Conservation (phyloP, 2,888 invertebrate species). For the Adelphocoris suturalis region DNA sequence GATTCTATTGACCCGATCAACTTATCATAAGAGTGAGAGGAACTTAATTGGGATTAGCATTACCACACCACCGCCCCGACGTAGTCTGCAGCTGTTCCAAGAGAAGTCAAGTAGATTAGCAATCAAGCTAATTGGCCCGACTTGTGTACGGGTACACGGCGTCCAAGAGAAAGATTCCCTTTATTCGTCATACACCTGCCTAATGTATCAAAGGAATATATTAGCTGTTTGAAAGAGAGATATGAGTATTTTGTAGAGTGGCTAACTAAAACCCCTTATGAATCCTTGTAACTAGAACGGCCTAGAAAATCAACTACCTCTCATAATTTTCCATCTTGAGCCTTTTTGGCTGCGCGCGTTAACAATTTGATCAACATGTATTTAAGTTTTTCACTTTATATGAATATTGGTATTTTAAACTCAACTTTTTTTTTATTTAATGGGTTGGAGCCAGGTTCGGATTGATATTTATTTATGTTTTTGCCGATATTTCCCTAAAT, state of each 20-base stretch:
- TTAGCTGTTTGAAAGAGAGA: neutral
- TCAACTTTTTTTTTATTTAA: no score
- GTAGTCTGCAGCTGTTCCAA: neutral
- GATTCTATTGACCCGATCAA: neutral
- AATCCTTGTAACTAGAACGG: neutral
- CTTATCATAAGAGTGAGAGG: neutral
- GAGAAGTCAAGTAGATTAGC: constrained; percentile 17
- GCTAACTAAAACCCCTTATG: neutral
- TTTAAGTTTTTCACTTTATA: no score
- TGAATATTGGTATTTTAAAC: no score
- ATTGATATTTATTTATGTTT: no score
- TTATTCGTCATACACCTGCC: neutral
- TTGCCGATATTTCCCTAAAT: no score
- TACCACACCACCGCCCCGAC: neutral
- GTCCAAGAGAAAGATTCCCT: neutral
- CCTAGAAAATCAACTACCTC: neutral
- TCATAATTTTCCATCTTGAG: neutral
- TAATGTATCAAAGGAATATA: constrained; percentile 18
- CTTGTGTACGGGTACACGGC: neutral
- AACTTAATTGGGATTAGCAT: constrained; percentile 4
- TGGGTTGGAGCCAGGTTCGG: no score
- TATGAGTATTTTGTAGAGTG: neutral
- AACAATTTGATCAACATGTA: neutral
- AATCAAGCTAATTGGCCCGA: constrained; percentile 41
- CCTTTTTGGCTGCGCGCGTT: neutral